These are phyloP conservation scores for Plagiodera versicolora DNA, from an alignment of 2,888 invertebrate species.

Conservation along the genomic window DNA sequence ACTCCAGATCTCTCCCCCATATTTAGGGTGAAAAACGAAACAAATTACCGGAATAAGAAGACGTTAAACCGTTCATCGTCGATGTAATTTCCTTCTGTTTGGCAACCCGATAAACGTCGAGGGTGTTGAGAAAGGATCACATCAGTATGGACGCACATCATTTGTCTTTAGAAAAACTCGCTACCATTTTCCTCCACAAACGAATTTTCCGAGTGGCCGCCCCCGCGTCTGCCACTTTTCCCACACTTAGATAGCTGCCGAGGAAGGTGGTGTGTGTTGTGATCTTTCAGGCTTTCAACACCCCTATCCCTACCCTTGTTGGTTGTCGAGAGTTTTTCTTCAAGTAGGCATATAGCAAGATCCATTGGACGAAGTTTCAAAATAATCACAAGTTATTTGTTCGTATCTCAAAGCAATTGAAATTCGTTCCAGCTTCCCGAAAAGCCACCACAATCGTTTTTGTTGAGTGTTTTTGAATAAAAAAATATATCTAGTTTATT, in stretches of 20 bases:
- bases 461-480: too few relatives aligned
- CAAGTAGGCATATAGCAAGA: too few relatives aligned
- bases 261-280: slow-evolving; percentile 43
- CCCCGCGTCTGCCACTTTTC: slow-evolving; percentile 51
- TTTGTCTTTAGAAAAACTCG: slow-evolving; percentile 56
- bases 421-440: too few relatives aligned
- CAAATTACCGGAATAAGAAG: slow-evolving; percentile 31
- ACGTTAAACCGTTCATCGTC: slow-evolving; percentile 34
- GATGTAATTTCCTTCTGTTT: slow-evolving; percentile 34
- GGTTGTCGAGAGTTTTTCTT: too few relatives aligned
- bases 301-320: slow-evolving; percentile 35
- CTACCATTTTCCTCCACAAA: slow-evolving; percentile 57
- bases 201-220: slow-evolving; percentile 56
- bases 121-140: slow-evolving; percentile 33
- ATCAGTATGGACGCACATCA: slow-evolving; percentile 47
- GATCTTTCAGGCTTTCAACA: slow-evolving; percentile 42
- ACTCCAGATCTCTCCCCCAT: too few relatives aligned
- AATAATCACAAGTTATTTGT: too few relatives aligned
- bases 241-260: slow-evolving; percentile 53
- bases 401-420: too few relatives aligned
- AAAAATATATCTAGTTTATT: too few relatives aligned
- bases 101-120: slow-evolving; percentile 25
- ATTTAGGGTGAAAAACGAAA: slow-evolving; percentile 17
- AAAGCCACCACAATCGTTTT: too few relatives aligned
- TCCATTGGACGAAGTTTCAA: too few relatives aligned